Evolutionary conservation across 2,888 invertebrate genomes (phyloP), one percentile per base, ranked within the genome.

Genomic region (Iselma pallidipennis): DNA sequence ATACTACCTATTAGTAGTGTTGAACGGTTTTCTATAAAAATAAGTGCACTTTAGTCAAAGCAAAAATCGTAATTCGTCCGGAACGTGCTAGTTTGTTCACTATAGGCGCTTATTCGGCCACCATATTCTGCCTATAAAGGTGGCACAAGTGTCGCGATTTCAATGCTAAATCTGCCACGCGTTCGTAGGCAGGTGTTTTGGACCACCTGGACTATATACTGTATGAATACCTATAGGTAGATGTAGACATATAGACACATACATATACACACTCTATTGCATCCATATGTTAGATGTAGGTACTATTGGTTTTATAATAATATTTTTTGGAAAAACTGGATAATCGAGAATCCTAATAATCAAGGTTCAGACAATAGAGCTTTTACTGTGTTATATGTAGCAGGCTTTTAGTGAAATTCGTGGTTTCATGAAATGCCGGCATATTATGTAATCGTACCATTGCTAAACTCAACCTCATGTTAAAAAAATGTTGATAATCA

Each of bases 151-250:
- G 59, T 62, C 61, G 63, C 65, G 65, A 63, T 67, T 60, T 61
- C 59, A 63, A 63, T 67, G 63, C 63, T 59, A 65, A 59, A 67
- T 61, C 63, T 50, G 65, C 63, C 67, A 67, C 65, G 65, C 67
- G 67, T 59, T 55, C 56, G 16, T 12, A 51, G 63, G 63, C 65
- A 65, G 65, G 65, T 65, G 67, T 59, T 48, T 54, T 21, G 61
- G 55, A 55, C 63, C 64, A 64, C 64, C 64, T 64, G 64, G 64
- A 57, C 64, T 51, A 45, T 45, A 45, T 45, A 45, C 23, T 16
- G 37, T 16, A 37, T 37, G 16, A 16, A 37, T 37, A 37, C 37
- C 37, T 37, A 37, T 12, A 33, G 16, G 16, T 37, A 37, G 33
- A n/a, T 5, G 33, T 3, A 4, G n/a, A n/a, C 4, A 31, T 31